Base-by-base conservation (phyloP, 2,797 vertebrate genomes). In the Gymnopithys bicolor region DNA sequence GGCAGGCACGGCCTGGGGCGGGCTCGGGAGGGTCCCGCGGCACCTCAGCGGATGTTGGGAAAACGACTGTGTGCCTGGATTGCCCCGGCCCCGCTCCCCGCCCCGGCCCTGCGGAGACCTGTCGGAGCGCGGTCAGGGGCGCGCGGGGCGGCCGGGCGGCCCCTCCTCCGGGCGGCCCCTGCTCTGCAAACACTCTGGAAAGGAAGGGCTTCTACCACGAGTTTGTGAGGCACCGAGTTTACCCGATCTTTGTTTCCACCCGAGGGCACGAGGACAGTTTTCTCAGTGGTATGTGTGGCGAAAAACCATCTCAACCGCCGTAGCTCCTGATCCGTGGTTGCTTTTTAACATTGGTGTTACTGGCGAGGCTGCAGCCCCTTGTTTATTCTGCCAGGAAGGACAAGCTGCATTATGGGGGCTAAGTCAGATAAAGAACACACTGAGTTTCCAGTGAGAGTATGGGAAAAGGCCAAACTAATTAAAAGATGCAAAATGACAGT, bases 301-400 rank as follows among this genome's bases (percentile, higher is more conserved):
- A 64, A 69, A 69, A 85, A 24, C 7, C 1, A 6, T 10, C 39
- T 76, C 39, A 19, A 2, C 2, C 46, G 16, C n/a, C 15, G 2
- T 0, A n/a, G 19, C 9, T 73, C 33, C 15, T 51, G 10, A 14
- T 22, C 33, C 37, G 7, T 13, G 33, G 28, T 18, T 51, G 17
- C 27, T 80, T 74, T 71, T 85, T 60, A 41, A 1, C 33, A 14
- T 4, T 3, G 0, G 1, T n/a, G 45, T 52, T 33, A 22, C 4
- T 52, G 32, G n/a, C 0, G 3, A 63, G 28, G 64, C 22, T 23
- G 27, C 37, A 19, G 23, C 7, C 14, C 2, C 2, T 13, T 0
- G 3, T 33, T 48, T 51, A 0, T 53, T 41, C 28, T 23, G 12
- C n/a, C 18, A 2, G 27, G 19, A 24, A 37, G n/a, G 1, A 10